These are phyloP conservation scores for Gandaritis pyraliata DNA, from an alignment of 2,888 invertebrate genomes.

Conservation along the genomic window DNA sequence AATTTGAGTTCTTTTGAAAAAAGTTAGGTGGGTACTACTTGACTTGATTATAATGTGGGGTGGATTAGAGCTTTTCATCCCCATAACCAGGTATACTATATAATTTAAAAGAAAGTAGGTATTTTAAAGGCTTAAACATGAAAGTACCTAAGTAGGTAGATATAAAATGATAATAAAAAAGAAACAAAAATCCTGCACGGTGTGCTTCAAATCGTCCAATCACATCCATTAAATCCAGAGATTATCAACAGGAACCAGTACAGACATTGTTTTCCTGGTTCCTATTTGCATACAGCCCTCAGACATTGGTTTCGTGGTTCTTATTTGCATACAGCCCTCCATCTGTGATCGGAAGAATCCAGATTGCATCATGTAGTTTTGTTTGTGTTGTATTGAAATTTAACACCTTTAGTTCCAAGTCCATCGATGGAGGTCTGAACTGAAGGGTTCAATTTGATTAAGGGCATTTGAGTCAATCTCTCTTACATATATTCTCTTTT, in stretches of 20 bases:
- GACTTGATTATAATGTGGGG: too few species aligned
- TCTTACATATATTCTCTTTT: not conserved
- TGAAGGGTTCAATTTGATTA: conserved; percentile 26
- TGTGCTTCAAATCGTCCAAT: conserved; percentile 32
- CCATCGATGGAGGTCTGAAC: conserved; percentile 56
- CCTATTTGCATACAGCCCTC: conserved; percentile 73
- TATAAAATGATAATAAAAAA: too few species aligned
- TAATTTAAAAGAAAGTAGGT: too few species aligned
- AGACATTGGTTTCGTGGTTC: conserved; percentile 69
- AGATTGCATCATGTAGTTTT: conserved; percentile 62
- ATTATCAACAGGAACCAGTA: conserved; percentile 72
- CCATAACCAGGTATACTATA: too few species aligned
- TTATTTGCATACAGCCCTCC: conserved; percentile 75
- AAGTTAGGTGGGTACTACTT: too few species aligned
- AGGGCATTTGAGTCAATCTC: conserved; percentile 3
- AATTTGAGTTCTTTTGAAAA: too few species aligned
- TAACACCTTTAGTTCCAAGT: conserved; percentile 59
- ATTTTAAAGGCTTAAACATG: too few species aligned
- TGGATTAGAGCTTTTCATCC: too few species aligned
- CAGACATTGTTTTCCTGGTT: conserved; percentile 69
- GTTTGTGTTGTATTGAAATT: conserved; percentile 62
- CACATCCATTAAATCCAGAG: conserved; percentile 50
- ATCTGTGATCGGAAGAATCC: conserved; percentile 61
- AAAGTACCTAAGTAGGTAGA: too few species aligned
- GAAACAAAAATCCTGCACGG: conserved; percentile 11